phyloP scores from a whole-genome alignment of 2,113 vertebrate genomes.

The Pantherophis guttatus region DNA sequence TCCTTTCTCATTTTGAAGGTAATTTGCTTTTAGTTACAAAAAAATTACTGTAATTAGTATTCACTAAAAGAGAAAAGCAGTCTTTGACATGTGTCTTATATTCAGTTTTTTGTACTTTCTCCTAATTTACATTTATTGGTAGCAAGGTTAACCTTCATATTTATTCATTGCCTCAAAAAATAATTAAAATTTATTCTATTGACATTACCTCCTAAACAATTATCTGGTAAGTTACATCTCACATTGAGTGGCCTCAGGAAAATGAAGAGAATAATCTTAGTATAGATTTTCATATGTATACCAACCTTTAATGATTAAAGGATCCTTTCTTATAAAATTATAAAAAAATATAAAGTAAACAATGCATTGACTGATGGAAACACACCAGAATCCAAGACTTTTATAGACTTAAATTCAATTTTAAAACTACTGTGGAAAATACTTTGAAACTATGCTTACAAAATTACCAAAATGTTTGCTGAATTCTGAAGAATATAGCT shows the following conservation, averaged over 20 bases:
- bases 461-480: neutral
- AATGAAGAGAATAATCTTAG: neutral
- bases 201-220: neutral
- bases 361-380: neutral
- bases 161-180: neutral
- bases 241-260: neutral
- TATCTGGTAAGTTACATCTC: neutral
- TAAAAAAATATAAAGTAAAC: neutral
- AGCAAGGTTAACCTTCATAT: neutral
- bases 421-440: neutral
- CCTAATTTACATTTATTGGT: neutral
- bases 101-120: neutral
- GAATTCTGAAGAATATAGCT: neutral
- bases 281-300: neutral
- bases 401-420: neutral
- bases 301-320: neutral
- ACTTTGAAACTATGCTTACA: neutral
- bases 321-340: neutral
- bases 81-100: neutral
- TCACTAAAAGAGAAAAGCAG: slow-evolving; percentile 10
- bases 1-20: slow-evolving; percentile 23
- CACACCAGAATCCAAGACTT: neutral
- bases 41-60: slow-evolving; percentile 19
- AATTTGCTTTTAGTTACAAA: slow-evolving; percentile 55
- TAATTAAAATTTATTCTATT: neutral